phyloP scores from a whole-genome alignment of 2,113 vertebrate genomes.

The Garra rufa region DNA sequence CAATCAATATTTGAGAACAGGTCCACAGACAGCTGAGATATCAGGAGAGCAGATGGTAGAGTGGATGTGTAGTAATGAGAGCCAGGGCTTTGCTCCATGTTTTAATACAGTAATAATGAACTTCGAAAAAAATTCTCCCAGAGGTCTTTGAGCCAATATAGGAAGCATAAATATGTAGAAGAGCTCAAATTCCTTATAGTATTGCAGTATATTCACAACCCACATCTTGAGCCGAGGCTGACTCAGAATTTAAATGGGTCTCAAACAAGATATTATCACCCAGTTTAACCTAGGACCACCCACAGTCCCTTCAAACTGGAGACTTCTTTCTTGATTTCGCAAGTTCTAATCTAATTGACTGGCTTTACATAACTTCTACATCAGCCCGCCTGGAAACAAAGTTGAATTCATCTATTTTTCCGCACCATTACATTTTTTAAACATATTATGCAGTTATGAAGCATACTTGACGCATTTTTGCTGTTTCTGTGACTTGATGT shows the following conservation, averaged over 20 bases:
- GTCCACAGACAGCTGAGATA: conserved; percentile 20
- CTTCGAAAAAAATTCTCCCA: background rate
- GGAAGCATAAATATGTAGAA: conserved; percentile 1
- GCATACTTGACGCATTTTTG: background rate
- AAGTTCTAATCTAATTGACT: background rate
- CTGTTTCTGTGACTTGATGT: background rate
- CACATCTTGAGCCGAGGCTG: background rate
- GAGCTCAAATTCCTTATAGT: conserved; percentile 13
- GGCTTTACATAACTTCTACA: background rate
- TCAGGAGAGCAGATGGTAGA: conserved; percentile 34
- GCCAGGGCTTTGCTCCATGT: conserved; percentile 23
- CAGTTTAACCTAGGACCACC: background rate
- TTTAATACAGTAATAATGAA: conserved; percentile 36
- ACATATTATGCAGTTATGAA: background rate
- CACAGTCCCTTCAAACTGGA: background rate
- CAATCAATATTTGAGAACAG: conserved; percentile 15
- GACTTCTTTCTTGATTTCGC: background rate
- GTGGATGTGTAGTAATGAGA: conserved; percentile 29
- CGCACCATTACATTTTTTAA: background rate
- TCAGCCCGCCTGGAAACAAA: background rate
- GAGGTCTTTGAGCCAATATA: conserved; percentile 8
- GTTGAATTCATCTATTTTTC: background rate
- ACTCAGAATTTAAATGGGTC: conserved; percentile 19
- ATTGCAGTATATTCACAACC: conserved; percentile 17
- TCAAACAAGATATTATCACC: conserved; percentile 6